Base-by-base conservation (phyloP, 53 echinoderm and acorn worm species). In the Glandiceps talaboti region DNA sequence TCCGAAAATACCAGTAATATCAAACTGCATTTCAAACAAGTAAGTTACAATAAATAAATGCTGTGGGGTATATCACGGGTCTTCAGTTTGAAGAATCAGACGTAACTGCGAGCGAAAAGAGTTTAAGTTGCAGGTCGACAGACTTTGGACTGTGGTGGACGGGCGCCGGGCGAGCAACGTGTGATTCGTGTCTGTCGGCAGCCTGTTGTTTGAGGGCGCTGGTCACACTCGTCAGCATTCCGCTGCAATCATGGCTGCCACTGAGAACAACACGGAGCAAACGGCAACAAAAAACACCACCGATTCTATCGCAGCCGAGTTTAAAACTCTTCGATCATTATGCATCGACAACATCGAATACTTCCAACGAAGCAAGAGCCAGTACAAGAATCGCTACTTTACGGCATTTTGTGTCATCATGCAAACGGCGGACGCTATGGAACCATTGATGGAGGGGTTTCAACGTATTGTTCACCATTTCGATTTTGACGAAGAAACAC, bases 301-400 rank as follows among this genome's bases (percentile, higher is more conserved):
- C 6, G 20, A 45, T 45, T 45, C 64, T 45, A 12, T 45, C 64
- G 64, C 64, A 6, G 20, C 6, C 64, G 64, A 45, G 64, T 45
- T 99, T 79, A 81, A 86, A 74, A 89, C 91, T 14, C 91, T 99
- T 28, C 90, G 94, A 75, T 84, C 88, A 73, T 87, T 94, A 31
- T 86, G 93, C 76, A 89, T 99, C 82, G 89, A 94, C 80, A 99
- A 99, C 79, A 99, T 99, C 26, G 99, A 89, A 32, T 90, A 99
- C 64, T 99, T 90, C 85, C 89, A 94, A 78, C 87, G 87, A 30
- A 77, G 86, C 1, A 89, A 87, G 64, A 83, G 93, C 76, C 80
- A 87, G 76, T 91, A 82, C 33, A 90, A 87, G 14, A 93, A 94
- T 75, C 77, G 80, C 32, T 99, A 93, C 86, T 91, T 89, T 79